Base-by-base conservation (phyloP, 2,113 vertebrate species). In the Hystrix brachyura region DNA sequence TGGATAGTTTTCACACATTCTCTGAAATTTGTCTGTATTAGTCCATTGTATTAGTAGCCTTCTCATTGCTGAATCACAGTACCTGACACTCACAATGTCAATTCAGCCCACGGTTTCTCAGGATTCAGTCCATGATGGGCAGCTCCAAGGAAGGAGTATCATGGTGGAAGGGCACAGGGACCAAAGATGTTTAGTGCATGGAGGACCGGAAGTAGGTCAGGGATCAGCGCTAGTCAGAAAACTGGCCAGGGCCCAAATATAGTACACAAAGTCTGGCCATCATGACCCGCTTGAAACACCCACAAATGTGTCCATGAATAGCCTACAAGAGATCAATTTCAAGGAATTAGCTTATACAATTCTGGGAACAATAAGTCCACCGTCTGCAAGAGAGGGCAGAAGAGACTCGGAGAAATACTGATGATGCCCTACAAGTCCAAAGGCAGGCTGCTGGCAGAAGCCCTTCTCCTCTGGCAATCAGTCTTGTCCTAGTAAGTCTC, bases 401-500 rank as follows among this genome's bases (percentile, higher is more conserved):
- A 18, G 29, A 76, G 19, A 55, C 53, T n/a, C 9, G 62, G 48
- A 43, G 4, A 82, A 82, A 46, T 87, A 5, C 38, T 53, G 29
- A 38, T 82, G 60, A 51, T 51, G 0, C 2, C 59, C 23, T 64
- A 71, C n/a, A 81, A 67, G 25, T 60, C 34, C 43, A 81, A 51
- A n/a, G 10, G 18, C 25, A 85, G 32, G 53, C 15, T 93, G 38
- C 15, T 69, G 7, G 9, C 43, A 38, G 46, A 86, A 90, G 23
- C 62, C 59, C 43, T 78, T 76, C 53, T 71, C 62, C 7, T 23
- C 32, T 34, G 27, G 12, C 92, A 72, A 29, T 64, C 25, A 29
- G 4, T 57, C 17, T 43, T 93, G 90, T 23, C 69, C 29, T 62
- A 32, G 82, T 90, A 78, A 92, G 38, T 59, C 13, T 48, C 90